Percentiles rank a stretch among this genome's conserved stretches.
These are phyloP conservation scores for Agrochola lota DNA, from an alignment of 2,888 invertebrate species.

Conservation along the genomic window DNA sequence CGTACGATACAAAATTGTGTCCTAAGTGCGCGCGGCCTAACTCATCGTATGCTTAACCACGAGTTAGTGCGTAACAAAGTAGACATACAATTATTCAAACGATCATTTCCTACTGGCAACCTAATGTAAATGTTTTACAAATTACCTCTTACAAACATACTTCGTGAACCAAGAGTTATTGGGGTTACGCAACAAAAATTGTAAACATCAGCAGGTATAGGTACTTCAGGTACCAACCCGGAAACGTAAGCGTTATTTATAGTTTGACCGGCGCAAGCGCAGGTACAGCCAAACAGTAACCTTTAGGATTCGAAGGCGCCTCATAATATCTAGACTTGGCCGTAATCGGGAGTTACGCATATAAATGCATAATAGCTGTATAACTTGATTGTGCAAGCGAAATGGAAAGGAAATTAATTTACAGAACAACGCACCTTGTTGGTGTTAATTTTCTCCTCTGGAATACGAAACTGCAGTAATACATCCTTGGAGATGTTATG, in stretches of 20 bases:
- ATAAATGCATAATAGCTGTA: constrained; percentile 22
- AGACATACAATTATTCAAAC: constrained; percentile 46
- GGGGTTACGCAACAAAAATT: constrained; percentile 75
- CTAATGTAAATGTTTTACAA: constrained; percentile 52
- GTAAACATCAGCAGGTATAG: constrained; percentile 73
- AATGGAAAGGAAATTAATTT: constrained; percentile 40
- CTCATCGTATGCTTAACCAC: constrained; percentile 13
- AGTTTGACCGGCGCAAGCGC: constrained; percentile 74
- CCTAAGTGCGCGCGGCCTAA: neutral
- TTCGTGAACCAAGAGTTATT: constrained; percentile 44
- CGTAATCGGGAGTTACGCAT: constrained; percentile 44
- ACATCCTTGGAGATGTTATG: neutral
- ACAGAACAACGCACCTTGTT: constrained; percentile 14
- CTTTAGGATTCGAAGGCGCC: constrained; percentile 67
- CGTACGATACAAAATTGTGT: too few species aligned
- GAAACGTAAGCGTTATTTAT: constrained; percentile 79
- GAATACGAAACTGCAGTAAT: constrained; percentile 9
- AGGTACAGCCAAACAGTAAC: constrained; percentile 72
- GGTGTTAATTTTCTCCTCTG: neutral
- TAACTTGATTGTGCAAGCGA: constrained; percentile 28
- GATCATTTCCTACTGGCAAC: constrained; percentile 47
- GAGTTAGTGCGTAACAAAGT: constrained; percentile 27
- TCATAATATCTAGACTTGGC: constrained; percentile 56
- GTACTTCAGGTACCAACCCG: constrained; percentile 66
- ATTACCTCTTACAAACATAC: constrained; percentile 48